A percentile compares a stretch with the other conserved stretches of the same genome.
Evolutionary conservation across 2,797 vertebrate species (phyloP).

Genomic region (Melanotaenia parkinsoni): DNA sequence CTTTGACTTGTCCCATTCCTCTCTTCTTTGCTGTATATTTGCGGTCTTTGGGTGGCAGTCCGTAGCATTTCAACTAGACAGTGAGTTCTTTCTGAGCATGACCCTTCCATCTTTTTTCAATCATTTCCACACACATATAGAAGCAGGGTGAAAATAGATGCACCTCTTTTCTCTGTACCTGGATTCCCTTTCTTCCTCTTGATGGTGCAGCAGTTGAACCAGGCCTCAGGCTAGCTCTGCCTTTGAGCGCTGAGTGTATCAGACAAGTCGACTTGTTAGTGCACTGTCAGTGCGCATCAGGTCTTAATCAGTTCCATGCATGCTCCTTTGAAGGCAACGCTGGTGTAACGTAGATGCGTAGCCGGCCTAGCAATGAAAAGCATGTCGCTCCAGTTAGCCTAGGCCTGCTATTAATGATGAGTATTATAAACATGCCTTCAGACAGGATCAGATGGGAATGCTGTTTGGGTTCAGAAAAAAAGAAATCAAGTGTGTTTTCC

Average conservation of each 20-base stretch:
- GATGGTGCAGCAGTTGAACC: constrained; percentile 7
- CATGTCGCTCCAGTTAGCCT: constrained; percentile 75
- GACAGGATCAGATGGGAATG: constrained; percentile 84
- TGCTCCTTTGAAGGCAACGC: constrained; percentile 52
- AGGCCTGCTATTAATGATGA: constrained; percentile 84
- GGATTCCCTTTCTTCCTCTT: constrained; percentile 11
- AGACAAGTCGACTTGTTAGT: constrained; percentile 73
- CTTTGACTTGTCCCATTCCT: constrained; percentile 73
- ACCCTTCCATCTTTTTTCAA: constrained; percentile 19
- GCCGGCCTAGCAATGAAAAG: constrained; percentile 70
- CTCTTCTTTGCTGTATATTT: constrained; percentile 60
- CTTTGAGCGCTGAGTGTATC: constrained; percentile 51
- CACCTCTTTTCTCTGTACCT: constrained; percentile 6
- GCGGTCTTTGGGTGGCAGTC: constrained; percentile 70
- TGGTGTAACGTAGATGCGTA: constrained; percentile 59
- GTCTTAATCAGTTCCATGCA: constrained; percentile 77
- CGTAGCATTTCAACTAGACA: constrained; percentile 46
- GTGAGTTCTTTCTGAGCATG: constrained; percentile 31
- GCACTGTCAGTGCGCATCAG: constrained; percentile 63
- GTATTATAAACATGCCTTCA: constrained; percentile 84
- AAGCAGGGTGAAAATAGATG: constrained; percentile 15
- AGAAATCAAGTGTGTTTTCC: constrained; percentile 81
- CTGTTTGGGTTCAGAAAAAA: constrained; percentile 82
- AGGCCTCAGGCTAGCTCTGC: constrained; percentile 28
- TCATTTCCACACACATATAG: constrained; percentile 1